These are phyloP conservation scores for Drosophila paranaensis DNA, from an alignment of 2,888 invertebrate genomes.

Conservation along the genomic window DNA sequence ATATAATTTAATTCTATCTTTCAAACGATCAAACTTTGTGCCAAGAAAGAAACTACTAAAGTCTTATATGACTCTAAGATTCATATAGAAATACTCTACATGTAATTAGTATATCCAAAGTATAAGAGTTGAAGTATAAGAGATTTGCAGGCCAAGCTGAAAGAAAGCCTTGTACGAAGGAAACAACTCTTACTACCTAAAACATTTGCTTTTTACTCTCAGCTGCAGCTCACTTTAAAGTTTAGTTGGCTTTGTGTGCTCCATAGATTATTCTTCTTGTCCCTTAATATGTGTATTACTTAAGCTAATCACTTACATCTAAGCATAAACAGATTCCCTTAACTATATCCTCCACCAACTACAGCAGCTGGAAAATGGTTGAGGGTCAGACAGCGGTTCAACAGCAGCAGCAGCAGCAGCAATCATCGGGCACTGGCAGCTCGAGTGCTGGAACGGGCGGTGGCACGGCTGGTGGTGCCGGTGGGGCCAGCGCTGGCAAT, in stretches of 20 bases:
- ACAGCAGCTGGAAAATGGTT: constrained; percentile 83
- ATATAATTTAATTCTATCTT: too few relatives aligned
- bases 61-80: too few relatives aligned
- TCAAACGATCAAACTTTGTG: too few relatives aligned
- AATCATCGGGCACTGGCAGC: constrained; percentile 58
- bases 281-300: neutral
- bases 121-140: neutral
- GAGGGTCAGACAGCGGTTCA: constrained; percentile 89
- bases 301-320: too few relatives aligned
- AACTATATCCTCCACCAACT: constrained; percentile 9
- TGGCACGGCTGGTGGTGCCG: constrained; percentile 26
- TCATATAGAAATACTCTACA: too few relatives aligned
- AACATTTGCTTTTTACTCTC: neutral
- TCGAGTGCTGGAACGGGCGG: constrained; percentile 35
- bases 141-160: neutral
- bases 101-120: too few relatives aligned
- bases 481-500: constrained; percentile 42
- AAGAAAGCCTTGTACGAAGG: too few relatives aligned
- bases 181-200: too few relatives aligned
- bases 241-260: constrained; percentile 6
- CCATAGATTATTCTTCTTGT: neutral
- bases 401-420: constrained; percentile 85
- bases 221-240: constrained; percentile 2
- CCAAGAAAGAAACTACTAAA: too few relatives aligned
- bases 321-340: neutral